Percentiles rank a stretch among this genome's conserved stretches.
Conservation (phyloP, 2,113 vertebrate genomes). For the Anhinga anhinga region DNA sequence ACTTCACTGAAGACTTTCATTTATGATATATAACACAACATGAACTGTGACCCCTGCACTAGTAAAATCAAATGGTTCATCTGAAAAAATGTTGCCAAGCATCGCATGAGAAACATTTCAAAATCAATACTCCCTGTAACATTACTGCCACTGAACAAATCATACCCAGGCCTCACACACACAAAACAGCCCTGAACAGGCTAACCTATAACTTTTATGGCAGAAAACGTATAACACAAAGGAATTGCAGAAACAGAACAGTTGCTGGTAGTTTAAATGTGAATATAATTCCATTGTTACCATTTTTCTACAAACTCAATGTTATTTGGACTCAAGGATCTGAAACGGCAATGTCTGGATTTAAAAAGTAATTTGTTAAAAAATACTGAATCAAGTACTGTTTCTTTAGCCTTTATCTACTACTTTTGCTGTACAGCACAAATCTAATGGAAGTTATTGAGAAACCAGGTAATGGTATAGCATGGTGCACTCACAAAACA, state of each 20-base stretch:
- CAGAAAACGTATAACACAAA: not conserved
- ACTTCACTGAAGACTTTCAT: not conserved
- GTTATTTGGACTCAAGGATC: not conserved
- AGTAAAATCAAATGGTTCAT: not conserved
- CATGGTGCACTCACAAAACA: not conserved
- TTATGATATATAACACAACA: not conserved
- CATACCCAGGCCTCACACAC: not conserved
- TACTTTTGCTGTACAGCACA: not conserved
- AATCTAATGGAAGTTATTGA: not conserved
- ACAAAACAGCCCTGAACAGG: not conserved
- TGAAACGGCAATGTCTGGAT: not conserved
- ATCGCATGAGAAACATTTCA: not conserved
- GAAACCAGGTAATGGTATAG: not conserved
- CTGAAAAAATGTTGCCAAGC: not conserved
- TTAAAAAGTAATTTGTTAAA: not conserved
- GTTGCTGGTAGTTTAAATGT: not conserved
- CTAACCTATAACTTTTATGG: not conserved
- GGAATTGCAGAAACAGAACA: not conserved
- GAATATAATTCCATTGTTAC: not conserved
- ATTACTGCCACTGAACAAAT: slow-evolving; percentile 34
- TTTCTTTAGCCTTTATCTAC: not conserved
- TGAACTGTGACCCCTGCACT: not conserved
- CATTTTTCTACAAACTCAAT: not conserved
- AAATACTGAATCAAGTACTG: not conserved
- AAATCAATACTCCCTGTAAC: slow-evolving; percentile 40